Conservation (phyloP, 2,113 vertebrate species). For the Amphilophus citrinellus region DNA sequence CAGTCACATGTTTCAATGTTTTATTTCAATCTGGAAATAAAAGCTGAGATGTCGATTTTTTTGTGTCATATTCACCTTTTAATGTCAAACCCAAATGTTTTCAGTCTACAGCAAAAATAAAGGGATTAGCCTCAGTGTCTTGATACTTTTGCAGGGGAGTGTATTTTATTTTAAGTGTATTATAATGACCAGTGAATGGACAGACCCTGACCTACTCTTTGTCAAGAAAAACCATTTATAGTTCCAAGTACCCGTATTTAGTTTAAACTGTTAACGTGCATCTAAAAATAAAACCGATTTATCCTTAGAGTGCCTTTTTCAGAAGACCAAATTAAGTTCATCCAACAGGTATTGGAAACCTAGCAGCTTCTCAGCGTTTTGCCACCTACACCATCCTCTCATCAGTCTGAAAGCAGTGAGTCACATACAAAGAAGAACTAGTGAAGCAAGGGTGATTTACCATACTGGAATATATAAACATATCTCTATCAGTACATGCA, state of each 20-base stretch:
- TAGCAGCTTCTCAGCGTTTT: constrained; percentile 19
- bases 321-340: background rate
- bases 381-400: constrained; percentile 57
- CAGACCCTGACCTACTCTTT: background rate
- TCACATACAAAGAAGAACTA: constrained; percentile 54
- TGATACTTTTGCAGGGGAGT: no score
- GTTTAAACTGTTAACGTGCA: background rate
- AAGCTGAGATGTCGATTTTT: no score
- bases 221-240: background rate
- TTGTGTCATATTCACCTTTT: no score
- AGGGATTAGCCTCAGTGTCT: no score
- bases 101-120: no score
- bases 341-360: constrained; percentile 18
- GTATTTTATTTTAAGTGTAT: background rate
- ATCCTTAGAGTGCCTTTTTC: background rate
- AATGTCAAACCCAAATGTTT: no score
- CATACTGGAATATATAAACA: constrained; percentile 58
- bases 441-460: constrained; percentile 52
- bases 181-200: background rate
- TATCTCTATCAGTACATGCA: constrained; percentile 36
- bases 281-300: constrained; percentile 25
- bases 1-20: no score
- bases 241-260: background rate
- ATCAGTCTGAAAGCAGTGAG: constrained; percentile 57
- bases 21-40: no score